Evolutionary conservation across 1,140 invertebrate genomes (phyloP).

Genomic region (Pristionchus pacificus): DNA sequence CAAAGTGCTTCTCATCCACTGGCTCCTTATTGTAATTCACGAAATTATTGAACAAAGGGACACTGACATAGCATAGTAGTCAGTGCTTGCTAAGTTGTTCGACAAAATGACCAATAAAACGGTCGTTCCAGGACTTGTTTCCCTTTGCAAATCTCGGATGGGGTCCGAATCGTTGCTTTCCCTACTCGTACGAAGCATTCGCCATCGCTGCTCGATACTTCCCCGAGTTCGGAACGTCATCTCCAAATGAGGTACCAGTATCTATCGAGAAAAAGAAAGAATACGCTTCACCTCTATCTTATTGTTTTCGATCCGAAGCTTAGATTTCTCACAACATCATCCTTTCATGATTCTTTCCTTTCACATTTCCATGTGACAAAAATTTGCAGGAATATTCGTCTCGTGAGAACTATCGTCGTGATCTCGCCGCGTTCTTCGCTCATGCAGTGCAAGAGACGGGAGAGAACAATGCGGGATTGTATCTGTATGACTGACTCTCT

Average conservation of each 20-base stretch:
- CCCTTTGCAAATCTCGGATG: slow-evolving; percentile 54
- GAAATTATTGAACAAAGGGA: slow-evolving; percentile 8
- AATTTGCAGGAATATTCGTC: slow-evolving; percentile 30
- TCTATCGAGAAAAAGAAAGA: neutral
- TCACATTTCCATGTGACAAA: neutral
- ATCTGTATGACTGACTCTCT: slow-evolving; percentile 33
- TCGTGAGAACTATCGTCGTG: slow-evolving; percentile 30
- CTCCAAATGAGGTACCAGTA: slow-evolving; percentile 22
- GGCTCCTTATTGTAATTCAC: slow-evolving; percentile 6
- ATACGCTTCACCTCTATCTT: no score
- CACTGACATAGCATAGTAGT: no score
- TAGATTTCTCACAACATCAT: no score
- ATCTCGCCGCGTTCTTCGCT: slow-evolving; percentile 41
- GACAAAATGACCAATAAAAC: neutral
- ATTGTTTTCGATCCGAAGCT: no score
- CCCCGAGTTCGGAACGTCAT: slow-evolving; percentile 48
- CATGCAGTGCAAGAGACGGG: slow-evolving; percentile 43
- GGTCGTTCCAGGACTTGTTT: slow-evolving; percentile 42
- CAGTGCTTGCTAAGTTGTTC: no score
- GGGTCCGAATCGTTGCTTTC: slow-evolving; percentile 46
- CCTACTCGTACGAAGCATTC: slow-evolving; percentile 54
- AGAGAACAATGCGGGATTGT: slow-evolving; percentile 37
- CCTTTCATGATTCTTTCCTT: no score
- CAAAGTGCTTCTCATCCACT: no score
- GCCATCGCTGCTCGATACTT: slow-evolving; percentile 54